These are phyloP conservation scores for Istiophorus platypterus DNA, from an alignment of 2,113 vertebrate species.

Conservation along the genomic window DNA sequence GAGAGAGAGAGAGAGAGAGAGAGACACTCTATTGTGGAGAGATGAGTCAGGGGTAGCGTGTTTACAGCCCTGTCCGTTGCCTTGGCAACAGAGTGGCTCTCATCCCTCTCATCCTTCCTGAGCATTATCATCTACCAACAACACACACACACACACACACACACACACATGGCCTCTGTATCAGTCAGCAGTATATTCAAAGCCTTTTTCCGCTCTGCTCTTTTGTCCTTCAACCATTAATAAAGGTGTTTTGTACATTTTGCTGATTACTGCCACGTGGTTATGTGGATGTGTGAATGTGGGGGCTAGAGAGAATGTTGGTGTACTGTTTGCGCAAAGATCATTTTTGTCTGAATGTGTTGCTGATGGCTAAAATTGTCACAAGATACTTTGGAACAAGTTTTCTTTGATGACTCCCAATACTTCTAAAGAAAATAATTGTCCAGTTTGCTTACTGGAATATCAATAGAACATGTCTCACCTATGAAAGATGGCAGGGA, in stretches of 20 bases:
- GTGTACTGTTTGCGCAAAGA: conserved; percentile 36
- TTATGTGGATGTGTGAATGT: conserved; percentile 60
- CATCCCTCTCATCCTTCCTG: conserved; percentile 76
- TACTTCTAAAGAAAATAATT: background rate
- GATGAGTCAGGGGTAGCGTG: conserved; percentile 83
- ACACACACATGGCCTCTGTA: conserved; percentile 26
- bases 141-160: conserved; percentile 40
- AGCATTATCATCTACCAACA: conserved; percentile 76
- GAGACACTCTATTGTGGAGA: conserved; percentile 71
- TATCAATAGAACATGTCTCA: conserved; percentile 60
- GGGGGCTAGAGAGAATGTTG: conserved; percentile 38
- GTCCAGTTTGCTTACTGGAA: background rate
- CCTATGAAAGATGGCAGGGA: conserved; percentile 72
- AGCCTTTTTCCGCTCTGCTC: conserved; percentile 53
- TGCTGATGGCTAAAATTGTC: conserved; percentile 51
- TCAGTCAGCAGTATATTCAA: conserved; percentile 74
- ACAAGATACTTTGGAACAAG: conserved; percentile 14
- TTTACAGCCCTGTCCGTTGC: conserved; percentile 79
- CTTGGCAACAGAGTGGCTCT: conserved; percentile 83
- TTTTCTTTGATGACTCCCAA: conserved; percentile 58
- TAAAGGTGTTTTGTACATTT: conserved; percentile 72
- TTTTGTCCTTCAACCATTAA: conserved; percentile 74
- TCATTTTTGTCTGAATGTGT: conserved; percentile 58
- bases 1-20: conserved; percentile 12
- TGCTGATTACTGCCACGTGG: conserved; percentile 61